phyloP scores from a whole-genome alignment of 2,888 invertebrate genomes.

The Nephrotoma appendiculata region DNA sequence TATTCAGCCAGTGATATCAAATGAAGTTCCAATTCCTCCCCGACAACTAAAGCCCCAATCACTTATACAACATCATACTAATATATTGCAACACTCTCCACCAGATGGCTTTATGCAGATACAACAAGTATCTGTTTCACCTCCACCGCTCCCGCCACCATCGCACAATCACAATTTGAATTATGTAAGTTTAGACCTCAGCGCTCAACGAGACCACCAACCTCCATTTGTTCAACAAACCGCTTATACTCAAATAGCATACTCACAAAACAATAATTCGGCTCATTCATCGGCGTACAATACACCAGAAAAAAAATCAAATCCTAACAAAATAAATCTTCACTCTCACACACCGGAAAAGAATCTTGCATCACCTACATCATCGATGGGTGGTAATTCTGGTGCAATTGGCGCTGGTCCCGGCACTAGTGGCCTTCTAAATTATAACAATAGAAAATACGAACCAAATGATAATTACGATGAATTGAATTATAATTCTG shows the following conservation, averaged over 20 bases:
- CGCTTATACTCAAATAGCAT: constrained; percentile 9
- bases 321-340: constrained; percentile 9
- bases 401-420: neutral
- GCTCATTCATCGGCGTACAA: neutral
- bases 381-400: neutral
- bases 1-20: neutral
- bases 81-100: constrained; percentile 6
- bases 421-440: neutral
- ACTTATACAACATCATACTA: neutral
- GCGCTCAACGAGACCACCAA: constrained; percentile 6
- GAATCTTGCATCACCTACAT: neutral
- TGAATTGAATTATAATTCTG: constrained; percentile 24
- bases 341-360: constrained; percentile 14
- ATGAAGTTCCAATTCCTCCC: constrained; percentile 11
- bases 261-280: constrained; percentile 4
- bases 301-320: constrained; percentile 3
- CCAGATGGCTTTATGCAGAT: neutral
- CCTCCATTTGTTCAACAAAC: constrained; percentile 4
- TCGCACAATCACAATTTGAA: constrained; percentile 8
- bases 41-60: constrained; percentile 9
- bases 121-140: neutral
- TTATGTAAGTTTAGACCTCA: constrained; percentile 12
- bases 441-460: neutral
- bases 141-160: neutral
- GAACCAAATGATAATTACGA: constrained; percentile 17